Evolutionary conservation across 2,113 vertebrate genomes (phyloP), one percentile per base, ranked within the genome.

Genomic region (Dissostichus mawsoni): DNA sequence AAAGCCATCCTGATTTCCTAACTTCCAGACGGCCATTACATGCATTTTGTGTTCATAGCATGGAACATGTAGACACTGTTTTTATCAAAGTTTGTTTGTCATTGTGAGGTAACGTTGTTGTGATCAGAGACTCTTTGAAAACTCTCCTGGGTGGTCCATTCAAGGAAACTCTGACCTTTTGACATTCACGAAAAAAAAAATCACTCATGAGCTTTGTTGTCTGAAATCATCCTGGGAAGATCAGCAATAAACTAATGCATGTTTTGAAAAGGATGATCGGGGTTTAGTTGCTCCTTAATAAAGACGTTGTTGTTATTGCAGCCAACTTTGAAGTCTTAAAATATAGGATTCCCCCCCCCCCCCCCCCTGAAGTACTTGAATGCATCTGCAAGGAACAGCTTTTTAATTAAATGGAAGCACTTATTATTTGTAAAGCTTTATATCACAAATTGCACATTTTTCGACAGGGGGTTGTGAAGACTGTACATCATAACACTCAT

Each of bases 1-100:
- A 62, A 80, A 52, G 68, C n/a, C 50, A 44, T 16, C n/a, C 48
- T 57, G 29, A 69, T 76, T 47, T 63, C 10, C 48, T 47, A 11
- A 36, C 48, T 56, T 67, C 4, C 50, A 52, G 11, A 45, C 11
- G 17, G 25, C 25, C 57, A 17, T 11, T 18, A 67, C 47, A 13
- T 2, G 47, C 53, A 13, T 29, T 70, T 61, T 53, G 36, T 65
- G 7, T 48, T 25, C 44, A 16, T 48, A 66, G 4, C 3, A 11
- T 17, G 18, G 11, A 25, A 69, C 16, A 66, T 64, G 62, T 5
- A 17, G 36, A 20, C n/a, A 25, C 13, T 11, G 29, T 64, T 71
- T 81, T 56, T 50, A 17, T 53, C n/a, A 17, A 25, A 56, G 23
- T 45, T 63, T 71, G 11, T 5, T 61, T 66, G 33, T 74, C 17